A percentile compares a stretch with the other conserved stretches of the same genome.
Evolutionary conservation across 1,140 invertebrate genomes (phyloP).

Genomic region (Muscidifurax raptorellus): DNA sequence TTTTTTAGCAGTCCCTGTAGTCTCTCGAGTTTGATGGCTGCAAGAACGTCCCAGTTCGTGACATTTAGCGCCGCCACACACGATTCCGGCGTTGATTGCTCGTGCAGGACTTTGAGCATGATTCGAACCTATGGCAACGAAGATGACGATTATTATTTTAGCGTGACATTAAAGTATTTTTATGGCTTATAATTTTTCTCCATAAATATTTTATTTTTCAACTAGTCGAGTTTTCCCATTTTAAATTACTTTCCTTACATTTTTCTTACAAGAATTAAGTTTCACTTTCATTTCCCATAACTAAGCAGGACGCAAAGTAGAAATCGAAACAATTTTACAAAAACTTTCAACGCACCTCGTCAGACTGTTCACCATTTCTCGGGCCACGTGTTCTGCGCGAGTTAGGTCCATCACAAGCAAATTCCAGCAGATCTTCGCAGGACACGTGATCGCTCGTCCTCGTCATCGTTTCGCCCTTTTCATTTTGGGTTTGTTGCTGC

Average conservation of each 20-base stretch:
- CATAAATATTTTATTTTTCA: too few species aligned
- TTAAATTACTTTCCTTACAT: too few species aligned
- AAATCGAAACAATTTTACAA: too few species aligned
- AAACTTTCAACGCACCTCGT: conserved; percentile 83
- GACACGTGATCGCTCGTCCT: conserved; percentile 87
- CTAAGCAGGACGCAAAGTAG: background rate
- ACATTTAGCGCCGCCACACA: conserved; percentile 89
- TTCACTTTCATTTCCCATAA: too few species aligned
- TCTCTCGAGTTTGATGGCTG: conserved; percentile 90
- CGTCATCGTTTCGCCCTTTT: conserved; percentile 52
- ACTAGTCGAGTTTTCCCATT: too few species aligned
- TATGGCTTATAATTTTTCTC: too few species aligned
- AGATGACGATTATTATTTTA: background rate
- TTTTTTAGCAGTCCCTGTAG: conserved; percentile 80
- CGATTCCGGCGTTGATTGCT: conserved; percentile 86
- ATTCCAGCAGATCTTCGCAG: conserved; percentile 93
- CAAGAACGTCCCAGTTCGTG: conserved; percentile 91
- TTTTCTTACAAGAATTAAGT: too few species aligned
- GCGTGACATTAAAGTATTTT: background rate
- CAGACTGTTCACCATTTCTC: conserved; percentile 88
- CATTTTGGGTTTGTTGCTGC: conserved; percentile 2
- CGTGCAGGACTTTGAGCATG: conserved; percentile 92
- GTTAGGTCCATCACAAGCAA: conserved; percentile 89
- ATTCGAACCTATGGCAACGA: conserved; percentile 72
- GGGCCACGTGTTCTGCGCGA: conserved; percentile 79